Evolutionary conservation across 2,113 vertebrate genomes (phyloP).

Genomic region (Marmota flaviventris): DNA sequence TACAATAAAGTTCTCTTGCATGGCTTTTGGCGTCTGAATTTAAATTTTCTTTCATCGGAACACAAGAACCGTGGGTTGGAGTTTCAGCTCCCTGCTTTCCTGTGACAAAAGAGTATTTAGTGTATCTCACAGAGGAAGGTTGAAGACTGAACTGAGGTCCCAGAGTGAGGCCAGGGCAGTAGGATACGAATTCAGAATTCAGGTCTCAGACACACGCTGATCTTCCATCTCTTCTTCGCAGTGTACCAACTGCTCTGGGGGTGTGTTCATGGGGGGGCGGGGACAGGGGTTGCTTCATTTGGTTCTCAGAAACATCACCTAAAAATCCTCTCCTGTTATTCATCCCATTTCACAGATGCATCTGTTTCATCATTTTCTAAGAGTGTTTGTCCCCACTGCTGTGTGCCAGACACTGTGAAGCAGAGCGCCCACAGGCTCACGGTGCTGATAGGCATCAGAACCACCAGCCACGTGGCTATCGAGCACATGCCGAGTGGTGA

Average conservation of each 20-base stretch:
- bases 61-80: too few species aligned
- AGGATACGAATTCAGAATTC: neutral
- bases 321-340: neutral
- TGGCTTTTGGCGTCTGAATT: too few species aligned
- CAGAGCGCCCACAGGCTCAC: neutral
- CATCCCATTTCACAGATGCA: neutral
- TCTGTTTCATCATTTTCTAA: neutral
- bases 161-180: neutral
- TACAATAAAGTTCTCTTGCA: too few species aligned
- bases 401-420: neutral
- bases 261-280: too few species aligned
- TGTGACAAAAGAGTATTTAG: neutral
- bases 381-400: neutral
- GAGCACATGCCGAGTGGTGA: rapidly evolving
- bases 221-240: neutral
- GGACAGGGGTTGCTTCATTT: neutral
- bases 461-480: rapidly evolving
- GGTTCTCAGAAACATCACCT: neutral
- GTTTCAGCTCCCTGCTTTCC: too few species aligned
- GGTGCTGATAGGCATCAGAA: neutral
- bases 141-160: neutral
- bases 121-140: neutral
- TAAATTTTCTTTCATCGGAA: too few species aligned
- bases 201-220: too few species aligned
- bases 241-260: neutral